Evolutionary conservation across 2,888 invertebrate genomes (phyloP), one percentile per base, ranked within the genome.

Genomic region (Trisateles emortualis): DNA sequence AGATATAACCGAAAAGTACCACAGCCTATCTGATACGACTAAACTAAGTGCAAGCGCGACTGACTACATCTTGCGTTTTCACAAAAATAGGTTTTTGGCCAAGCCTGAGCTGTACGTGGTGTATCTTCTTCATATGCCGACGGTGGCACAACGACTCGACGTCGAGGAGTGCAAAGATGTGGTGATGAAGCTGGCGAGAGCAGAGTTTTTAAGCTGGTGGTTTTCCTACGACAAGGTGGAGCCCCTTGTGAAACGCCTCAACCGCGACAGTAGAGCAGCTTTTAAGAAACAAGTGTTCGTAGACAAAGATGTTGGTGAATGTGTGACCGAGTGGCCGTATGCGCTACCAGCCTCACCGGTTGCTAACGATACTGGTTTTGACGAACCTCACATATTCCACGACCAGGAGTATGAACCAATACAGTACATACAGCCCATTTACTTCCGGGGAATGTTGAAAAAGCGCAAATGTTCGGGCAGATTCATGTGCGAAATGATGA

Each of bases 231-330:
- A 81, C 62, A 63, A 51, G 5, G 78, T 83, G 0, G 84, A 87
- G 55, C 83, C 82, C 1, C 60, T 86, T 1, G 61, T 86, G 10
- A 84, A 82, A 55, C 65, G 76, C 11, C 29, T 86, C 1, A 68
- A 56, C 1, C 47, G 50, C 0, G 57, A 76, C 1, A 79, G 83
- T 17, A 71, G 81, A 59, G 46, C 65, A 0, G 46, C 54, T 0
- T 74, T 86, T 11, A 83, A 81, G 47, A 84, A 84, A 59, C 62
- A 56, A 46, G 56, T 86, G 16, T 86, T 86, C 45, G 72, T 82
- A 14, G 74, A 79, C 1, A 85, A 84, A 53, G 51, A 61, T 22
- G n/a, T 84, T 0, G 83, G 78, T 0, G 53, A 66, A 0, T 53
- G 50, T 9, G 59, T 81, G 0, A 50, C 63, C 5, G 57, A 78